Conservation (phyloP, 2,888 invertebrate genomes). For the Yponomeuta evonymella region DNA sequence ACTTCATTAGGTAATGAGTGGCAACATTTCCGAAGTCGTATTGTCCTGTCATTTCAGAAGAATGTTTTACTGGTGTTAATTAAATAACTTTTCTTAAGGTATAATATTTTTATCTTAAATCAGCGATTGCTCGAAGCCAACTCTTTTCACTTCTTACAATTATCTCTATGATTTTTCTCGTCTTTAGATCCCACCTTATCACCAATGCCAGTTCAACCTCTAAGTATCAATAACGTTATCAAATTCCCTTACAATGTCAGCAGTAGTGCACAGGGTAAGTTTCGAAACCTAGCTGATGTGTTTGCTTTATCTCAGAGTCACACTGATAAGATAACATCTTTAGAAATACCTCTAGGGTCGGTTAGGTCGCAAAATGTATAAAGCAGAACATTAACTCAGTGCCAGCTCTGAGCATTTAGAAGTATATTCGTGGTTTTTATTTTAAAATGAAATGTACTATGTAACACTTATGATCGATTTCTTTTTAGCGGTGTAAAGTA, state of each 20-base stretch:
- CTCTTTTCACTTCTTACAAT: neutral
- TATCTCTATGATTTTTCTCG: neutral
- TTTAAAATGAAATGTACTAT: too few species aligned
- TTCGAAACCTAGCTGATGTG: slow-evolving; percentile 11
- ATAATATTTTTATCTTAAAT: too few species aligned
- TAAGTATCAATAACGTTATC: neutral
- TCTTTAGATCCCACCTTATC: neutral
- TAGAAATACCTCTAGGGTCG: slow-evolving; percentile 18
- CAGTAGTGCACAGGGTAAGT: neutral
- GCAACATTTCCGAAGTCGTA: too few species aligned
- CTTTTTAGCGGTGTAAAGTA: too few species aligned
- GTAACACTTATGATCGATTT: too few species aligned
- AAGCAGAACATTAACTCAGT: neutral
- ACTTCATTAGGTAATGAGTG: too few species aligned
- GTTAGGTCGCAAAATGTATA: neutral
- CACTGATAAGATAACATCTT: slow-evolving; percentile 20
- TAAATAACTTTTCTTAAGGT: too few species aligned
- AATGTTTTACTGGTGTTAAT: too few species aligned
- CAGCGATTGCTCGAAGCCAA: too few species aligned
- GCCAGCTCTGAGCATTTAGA: neutral
- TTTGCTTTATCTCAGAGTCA: slow-evolving; percentile 17
- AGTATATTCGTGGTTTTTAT: too few species aligned
- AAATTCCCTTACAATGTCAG: neutral
- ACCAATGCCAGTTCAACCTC: neutral
- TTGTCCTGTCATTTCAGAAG: too few species aligned